Evolutionary conservation across 2,113 vertebrate species (phyloP).

Genomic region (Nettapus auritus): DNA sequence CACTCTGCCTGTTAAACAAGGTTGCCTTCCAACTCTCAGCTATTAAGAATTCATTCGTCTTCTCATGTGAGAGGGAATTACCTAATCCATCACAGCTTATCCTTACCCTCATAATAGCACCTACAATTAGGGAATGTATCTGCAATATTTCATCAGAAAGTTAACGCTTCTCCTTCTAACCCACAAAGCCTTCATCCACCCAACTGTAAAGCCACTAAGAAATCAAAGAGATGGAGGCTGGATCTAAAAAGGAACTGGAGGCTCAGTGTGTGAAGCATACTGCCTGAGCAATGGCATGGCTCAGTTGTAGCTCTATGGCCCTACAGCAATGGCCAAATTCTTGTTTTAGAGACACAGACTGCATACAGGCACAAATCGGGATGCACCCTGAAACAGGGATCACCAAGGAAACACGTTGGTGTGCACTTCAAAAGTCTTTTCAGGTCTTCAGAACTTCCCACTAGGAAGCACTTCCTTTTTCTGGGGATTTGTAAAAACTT

Average conservation of each 20-base stretch:
- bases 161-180: not conserved
- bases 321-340: not conserved
- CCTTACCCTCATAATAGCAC: not conserved
- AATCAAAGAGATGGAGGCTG: not conserved
- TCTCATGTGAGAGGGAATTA: not conserved
- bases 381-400: not conserved
- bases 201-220: not conserved
- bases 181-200: not conserved
- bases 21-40: not conserved
- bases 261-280: not conserved
- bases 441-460: not conserved
- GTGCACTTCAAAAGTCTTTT: not conserved
- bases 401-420: not conserved
- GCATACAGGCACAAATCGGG: not conserved
- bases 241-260: not conserved
- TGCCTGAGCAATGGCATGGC: not conserved
- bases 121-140: not conserved
- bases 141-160: not conserved
- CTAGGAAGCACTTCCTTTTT: not conserved
- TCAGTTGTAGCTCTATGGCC: not conserved
- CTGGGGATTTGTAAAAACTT: not conserved
- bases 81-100: slow-evolving; percentile 30
- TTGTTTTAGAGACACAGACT: not conserved
- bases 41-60: slow-evolving; percentile 28
- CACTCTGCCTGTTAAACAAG: not conserved